Evolutionary conservation across 2,888 invertebrate species (phyloP).

Genomic region (Ophion ventricosus): DNA sequence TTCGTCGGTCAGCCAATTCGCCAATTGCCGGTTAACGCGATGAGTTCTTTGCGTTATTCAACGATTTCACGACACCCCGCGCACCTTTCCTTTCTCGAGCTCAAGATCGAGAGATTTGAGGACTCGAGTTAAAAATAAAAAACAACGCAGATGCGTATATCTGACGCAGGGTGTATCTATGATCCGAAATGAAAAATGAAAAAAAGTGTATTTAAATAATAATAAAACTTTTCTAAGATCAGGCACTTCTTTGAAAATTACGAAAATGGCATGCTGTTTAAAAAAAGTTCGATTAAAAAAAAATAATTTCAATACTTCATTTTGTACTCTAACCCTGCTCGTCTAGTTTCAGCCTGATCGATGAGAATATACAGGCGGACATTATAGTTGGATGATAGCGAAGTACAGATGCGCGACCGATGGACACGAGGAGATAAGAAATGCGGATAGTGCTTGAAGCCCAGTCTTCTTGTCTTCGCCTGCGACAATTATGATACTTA

Average conservation of each 20-base stretch:
- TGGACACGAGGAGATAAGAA: conserved; percentile 40
- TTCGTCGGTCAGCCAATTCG: conserved; percentile 34
- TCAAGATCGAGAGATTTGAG: conserved; percentile 23
- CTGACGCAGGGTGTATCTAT: background rate
- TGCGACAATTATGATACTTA: conserved; percentile 54
- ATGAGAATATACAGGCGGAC: no score
- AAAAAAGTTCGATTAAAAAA: no score
- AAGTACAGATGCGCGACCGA: conserved; percentile 25
- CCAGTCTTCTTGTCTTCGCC: conserved; percentile 37
- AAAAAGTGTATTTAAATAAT: no score
- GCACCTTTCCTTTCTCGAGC: background rate
- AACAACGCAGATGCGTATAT: conserved; percentile 5
- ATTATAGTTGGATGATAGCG: no score
- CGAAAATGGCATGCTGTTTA: no score
- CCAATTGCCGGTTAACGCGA: background rate
- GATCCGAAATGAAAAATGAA: no score
- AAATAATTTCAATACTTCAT: no score
- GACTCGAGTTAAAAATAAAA: background rate
- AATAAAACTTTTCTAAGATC: no score
- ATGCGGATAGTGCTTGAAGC: conserved; percentile 39
- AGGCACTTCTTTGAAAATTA: no score
- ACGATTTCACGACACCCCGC: background rate
- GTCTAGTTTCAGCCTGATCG: no score
- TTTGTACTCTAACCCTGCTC: background rate
- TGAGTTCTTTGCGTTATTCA: conserved; percentile 12